These are phyloP conservation scores for Sorex maritimensis DNA, from an alignment of 2,797 vertebrate species.

Conservation along the genomic window DNA sequence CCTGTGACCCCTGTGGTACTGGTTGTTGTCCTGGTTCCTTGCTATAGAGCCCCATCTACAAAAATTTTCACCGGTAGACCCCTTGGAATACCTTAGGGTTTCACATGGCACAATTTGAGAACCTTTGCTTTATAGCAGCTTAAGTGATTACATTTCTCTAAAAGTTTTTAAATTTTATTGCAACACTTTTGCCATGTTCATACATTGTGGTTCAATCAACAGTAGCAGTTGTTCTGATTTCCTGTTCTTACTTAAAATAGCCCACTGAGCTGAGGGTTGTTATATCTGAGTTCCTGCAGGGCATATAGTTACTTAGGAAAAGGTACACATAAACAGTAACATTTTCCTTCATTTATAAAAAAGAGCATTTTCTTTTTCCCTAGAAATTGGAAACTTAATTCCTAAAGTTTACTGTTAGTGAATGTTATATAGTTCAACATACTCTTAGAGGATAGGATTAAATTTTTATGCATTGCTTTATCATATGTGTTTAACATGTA, in stretches of 20 bases:
- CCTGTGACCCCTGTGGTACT: no score
- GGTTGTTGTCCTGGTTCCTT: no score
- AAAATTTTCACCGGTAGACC: no score
- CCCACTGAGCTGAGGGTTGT: conserved; percentile 83
- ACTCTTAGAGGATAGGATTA: conserved; percentile 29
- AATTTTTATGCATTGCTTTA: conserved; percentile 14
- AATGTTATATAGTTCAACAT: background rate
- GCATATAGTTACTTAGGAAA: conserved; percentile 81
- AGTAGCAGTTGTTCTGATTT: conserved; percentile 76
- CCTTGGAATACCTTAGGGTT: no score
- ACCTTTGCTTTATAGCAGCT: conserved; percentile 8
- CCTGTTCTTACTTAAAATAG: conserved; percentile 72
- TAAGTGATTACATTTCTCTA: conserved; percentile 10
- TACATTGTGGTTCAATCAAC: conserved; percentile 80
- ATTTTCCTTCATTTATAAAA: conserved; percentile 33
- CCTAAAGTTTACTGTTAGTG: conserved; percentile 63
- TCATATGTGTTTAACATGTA: background rate
- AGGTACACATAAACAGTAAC: conserved; percentile 80
- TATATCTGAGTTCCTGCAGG: conserved; percentile 82
- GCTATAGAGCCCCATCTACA: no score
- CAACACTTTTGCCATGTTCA: conserved; percentile 68
- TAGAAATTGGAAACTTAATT: conserved; percentile 47
- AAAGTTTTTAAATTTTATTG: conserved; percentile 53
- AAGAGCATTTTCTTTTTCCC: background rate
- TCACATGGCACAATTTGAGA: background rate